Evolutionary conservation across 2,888 invertebrate species (phyloP).

Genomic region (Graphium colonna): DNA sequence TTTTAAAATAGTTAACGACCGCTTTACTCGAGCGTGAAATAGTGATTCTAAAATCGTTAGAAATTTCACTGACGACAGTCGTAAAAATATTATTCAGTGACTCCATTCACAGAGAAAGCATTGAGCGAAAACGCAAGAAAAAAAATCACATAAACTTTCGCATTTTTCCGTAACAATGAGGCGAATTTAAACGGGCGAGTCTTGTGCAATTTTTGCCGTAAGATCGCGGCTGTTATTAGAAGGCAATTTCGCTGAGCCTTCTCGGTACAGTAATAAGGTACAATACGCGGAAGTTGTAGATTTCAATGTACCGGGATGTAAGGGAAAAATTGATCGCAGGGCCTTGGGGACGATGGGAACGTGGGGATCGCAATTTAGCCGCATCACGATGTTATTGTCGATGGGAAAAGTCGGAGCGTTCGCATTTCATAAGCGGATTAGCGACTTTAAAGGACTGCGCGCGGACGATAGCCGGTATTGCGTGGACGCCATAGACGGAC

Average conservation of each 20-base stretch:
- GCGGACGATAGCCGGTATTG: constrained; percentile 54
- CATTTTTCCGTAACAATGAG: background rate
- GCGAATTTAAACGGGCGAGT: constrained; percentile 6
- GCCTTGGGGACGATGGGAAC: constrained; percentile 26
- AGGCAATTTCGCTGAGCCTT: constrained; percentile 9
- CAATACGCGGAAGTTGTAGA: constrained; percentile 28
- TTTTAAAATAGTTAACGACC: constrained; percentile 10
- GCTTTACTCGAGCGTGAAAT: constrained; percentile 25
- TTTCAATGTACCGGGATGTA: constrained; percentile 22
- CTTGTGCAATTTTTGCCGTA: background rate
- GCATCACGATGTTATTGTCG: constrained; percentile 40
- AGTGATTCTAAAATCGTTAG: constrained; percentile 16
- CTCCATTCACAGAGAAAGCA: constrained; percentile 4
- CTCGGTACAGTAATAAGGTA: constrained; percentile 19
- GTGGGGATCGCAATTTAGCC: constrained; percentile 41
- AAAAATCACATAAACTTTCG: background rate
- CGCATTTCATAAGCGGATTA: constrained; percentile 68
- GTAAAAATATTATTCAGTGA: constrained; percentile 8
- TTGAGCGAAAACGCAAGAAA: background rate
- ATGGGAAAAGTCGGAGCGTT: constrained; percentile 60
- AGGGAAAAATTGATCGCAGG: constrained; percentile 29
- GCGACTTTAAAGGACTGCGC: constrained; percentile 63
- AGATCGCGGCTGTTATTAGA: background rate
- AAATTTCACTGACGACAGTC: constrained; percentile 5
- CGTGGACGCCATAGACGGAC: constrained; percentile 55